A percentile compares a stretch with the other conserved stretches of the same genome.
Conservation (phyloP, 2,888 invertebrate genomes). For the Pemphredon lugubris region DNA sequence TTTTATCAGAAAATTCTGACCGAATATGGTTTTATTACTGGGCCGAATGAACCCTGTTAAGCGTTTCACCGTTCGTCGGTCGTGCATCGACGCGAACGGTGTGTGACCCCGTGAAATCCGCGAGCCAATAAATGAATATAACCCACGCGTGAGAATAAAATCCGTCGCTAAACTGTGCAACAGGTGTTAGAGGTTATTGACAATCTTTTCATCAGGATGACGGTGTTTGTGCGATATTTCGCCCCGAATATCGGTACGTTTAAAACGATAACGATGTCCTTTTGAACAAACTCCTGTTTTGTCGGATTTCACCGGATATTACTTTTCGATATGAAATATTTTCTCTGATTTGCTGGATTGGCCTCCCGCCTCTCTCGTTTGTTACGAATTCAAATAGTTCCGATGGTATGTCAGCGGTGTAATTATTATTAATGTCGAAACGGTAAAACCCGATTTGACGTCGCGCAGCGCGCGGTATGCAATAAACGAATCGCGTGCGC, state of each 20-base stretch:
- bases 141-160: conserved; percentile 72
- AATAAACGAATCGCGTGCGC: not conserved
- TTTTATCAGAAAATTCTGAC: conserved; percentile 58
- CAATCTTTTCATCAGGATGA: conserved; percentile 72
- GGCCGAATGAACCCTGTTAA: conserved; percentile 45
- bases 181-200: conserved; percentile 74
- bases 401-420: not conserved
- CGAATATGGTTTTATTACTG: conserved; percentile 52
- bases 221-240: conserved; percentile 66
- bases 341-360: conserved; percentile 21
- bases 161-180: conserved; percentile 75
- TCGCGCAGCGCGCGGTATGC: not conserved
- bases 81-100: conserved; percentile 54
- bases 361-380: conserved; percentile 13
- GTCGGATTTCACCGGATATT: conserved; percentile 33
- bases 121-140: conserved; percentile 71
- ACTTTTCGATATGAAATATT: conserved; percentile 34
- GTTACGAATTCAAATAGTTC: conserved; percentile 14
- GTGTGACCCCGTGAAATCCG: conserved; percentile 66
- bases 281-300: conserved; percentile 30
- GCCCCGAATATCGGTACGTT: conserved; percentile 60
- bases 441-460: not conserved
- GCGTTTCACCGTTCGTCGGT: conserved; percentile 46
- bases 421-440: conserved; percentile 23
- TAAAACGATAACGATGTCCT: conserved; percentile 54